Evolutionary conservation across 2,113 vertebrate genomes (phyloP), one percentile per base, ranked within the genome.

Genomic region (Aythya baeri): DNA sequence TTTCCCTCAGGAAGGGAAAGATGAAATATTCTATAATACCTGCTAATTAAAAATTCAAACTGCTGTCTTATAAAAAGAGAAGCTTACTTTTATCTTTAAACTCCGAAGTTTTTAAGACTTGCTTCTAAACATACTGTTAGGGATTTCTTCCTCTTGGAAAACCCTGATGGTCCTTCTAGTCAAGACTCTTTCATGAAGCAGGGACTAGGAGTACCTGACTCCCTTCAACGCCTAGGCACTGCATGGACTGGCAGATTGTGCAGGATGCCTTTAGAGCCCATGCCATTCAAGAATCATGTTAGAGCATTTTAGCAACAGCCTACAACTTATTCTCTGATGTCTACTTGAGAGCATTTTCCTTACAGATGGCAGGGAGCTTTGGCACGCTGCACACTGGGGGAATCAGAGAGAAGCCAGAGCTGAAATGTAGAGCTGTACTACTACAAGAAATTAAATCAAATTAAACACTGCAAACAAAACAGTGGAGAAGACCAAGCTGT

Each of bases 361-460:
- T 25, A 68, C n/a, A 88, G 50, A 77, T 18, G 43, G 46, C 26
- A 63, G 81, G 81, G 63, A 74, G n/a, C 25, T 74, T 67, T 4
- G 0, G 36, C 43, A 70, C 38, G 72, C 72, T 90, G n/a, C 52
- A 63, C 0, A 0, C 62, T 71, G 55, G 55, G 44, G 52, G 65
- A 93, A 81, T 55, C 13, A 0, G 75, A 88, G 55, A 86, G n/a
- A 83, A 91, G 59, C 25, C 83, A 81, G 79, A 91, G 59, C 55
- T 80, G 75, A 90, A 94, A 88, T 1, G 1, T 15, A 82, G 44
- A 57, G 54, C 54, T 57, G 54, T 86, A 83, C 67, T 61, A 57
- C 59, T 61, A 74, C 88, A 94, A 79, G 92, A 97, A 95, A 93
- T 86, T 1, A 93, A 74, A 86, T 83, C 55, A 86, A 94, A 91